Evolutionary conservation across 2,888 invertebrate genomes (phyloP).

Genomic region (Proisotoma minuta): DNA sequence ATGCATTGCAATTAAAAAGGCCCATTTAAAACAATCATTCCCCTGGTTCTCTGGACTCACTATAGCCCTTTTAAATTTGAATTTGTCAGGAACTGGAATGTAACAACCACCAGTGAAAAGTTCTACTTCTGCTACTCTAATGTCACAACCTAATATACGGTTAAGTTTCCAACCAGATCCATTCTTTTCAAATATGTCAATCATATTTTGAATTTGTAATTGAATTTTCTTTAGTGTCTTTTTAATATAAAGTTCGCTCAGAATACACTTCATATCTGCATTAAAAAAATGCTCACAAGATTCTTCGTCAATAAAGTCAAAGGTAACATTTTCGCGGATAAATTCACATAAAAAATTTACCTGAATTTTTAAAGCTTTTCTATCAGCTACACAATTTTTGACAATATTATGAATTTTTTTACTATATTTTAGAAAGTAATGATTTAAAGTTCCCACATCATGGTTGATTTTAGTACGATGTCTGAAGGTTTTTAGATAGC

Average conservation of each 20-base stretch:
- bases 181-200: slow-evolving; percentile 14
- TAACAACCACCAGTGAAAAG: background rate
- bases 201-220: background rate
- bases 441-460: background rate
- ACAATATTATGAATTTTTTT: background rate
- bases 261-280: background rate
- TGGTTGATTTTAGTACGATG: background rate
- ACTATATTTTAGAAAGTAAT: background rate
- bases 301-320: background rate
- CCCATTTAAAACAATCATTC: slow-evolving; percentile 7
- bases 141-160: background rate
- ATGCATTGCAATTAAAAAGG: background rate
- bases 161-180: slow-evolving; percentile 6
- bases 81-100: background rate
- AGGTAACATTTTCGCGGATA: background rate
- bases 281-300: slow-evolving; percentile 1
- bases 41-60: background rate
- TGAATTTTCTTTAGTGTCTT: background rate
- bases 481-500: slow-evolving; percentile 8
- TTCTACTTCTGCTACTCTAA: slow-evolving; percentile 7
- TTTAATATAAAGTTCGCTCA: background rate
- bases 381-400: background rate
- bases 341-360: background rate
- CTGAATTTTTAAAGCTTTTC: slow-evolving; percentile 7
- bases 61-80: slow-evolving; percentile 1